Base-by-base conservation (phyloP, 2,113 vertebrate species). In the Strigops habroptila region DNA sequence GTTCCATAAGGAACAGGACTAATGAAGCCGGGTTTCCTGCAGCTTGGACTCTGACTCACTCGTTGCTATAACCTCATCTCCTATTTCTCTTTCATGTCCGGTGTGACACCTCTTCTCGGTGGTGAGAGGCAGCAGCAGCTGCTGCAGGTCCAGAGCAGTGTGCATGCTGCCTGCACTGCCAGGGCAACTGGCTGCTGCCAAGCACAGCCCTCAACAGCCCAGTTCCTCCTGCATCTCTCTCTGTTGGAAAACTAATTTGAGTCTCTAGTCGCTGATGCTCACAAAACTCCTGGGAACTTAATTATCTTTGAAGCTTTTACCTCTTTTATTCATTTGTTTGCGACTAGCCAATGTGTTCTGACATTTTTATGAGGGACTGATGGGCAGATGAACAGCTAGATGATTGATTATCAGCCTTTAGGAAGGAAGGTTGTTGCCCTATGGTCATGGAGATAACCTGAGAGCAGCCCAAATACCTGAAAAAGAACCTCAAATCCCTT, bases 321-420 rank as follows among this genome's bases (percentile, higher is more conserved):
- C 18, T 89, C 89, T 89, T 95, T 89, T 75, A 79, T 95, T 93
- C 51, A 52, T 89, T 93, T 84, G 74, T 73, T 95, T 95, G 89
- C 62, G 37, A 33, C 65, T 76, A 60, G 69, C 39, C 81, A 31
- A 14, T 52, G 78, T 44, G 62, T 76, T 92, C 62, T 91, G 94
- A 85, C 74, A 23, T 91, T 93, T 97, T 95, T 84, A 92, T 71
- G 89, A 51, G 69, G 35, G 80, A 30, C n/a, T 86, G 88, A 93
- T 91, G 73, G 83, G 52, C 80, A 89, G 69, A 76, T 48, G 39
- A 95, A 67, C 62, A 92, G 52, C 25, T 43, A 41, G 30, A 57
- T 76, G 83, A 89, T 64, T 70, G 86, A 95, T 93, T 83, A 63
- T 35, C 44, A 48, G 77, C 52, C 62, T 89, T 79, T 71, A 48